A percentile compares a stretch with the other conserved stretches of the same genome.
phyloP scores from a whole-genome alignment of 2,888 invertebrate genomes.

The Mythimna loreyi region DNA sequence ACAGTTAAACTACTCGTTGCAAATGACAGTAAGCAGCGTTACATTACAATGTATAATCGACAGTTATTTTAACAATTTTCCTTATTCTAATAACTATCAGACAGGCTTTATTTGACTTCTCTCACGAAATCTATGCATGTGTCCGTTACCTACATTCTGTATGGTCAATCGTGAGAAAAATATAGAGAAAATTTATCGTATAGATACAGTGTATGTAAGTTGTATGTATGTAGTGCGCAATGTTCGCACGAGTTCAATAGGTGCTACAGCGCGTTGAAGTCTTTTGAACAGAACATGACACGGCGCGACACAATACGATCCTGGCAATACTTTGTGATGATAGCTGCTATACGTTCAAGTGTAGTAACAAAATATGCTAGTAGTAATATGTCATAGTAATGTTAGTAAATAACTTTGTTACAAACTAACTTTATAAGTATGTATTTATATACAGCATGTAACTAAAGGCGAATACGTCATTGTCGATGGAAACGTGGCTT shows the following conservation, averaged over 20 bases:
- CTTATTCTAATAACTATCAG: conserved; percentile 39
- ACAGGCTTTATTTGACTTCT: conserved; percentile 52
- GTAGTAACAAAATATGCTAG: background rate
- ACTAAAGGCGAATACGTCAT: conserved; percentile 8
- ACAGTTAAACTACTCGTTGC: background rate
- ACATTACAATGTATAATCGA: conserved; percentile 32
- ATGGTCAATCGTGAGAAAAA: conserved; percentile 67
- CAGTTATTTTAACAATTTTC: conserved; percentile 39
- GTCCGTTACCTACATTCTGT: conserved; percentile 64
- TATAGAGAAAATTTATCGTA: conserved; percentile 62
- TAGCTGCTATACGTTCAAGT: background rate
- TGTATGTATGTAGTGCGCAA: conserved; percentile 58
- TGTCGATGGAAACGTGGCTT: conserved; percentile 13
- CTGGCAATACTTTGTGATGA: conserved; percentile 26
- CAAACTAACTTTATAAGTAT: background rate
- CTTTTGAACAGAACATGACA: conserved; percentile 60
- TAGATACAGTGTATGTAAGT: conserved; percentile 48
- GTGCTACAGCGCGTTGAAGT: conserved; percentile 64
- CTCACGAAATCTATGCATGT: conserved; percentile 63
- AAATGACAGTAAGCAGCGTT: background rate
- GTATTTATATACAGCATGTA: background rate
- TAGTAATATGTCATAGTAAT: background rate
- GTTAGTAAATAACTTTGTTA: background rate
- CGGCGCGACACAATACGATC: conserved; percentile 25
- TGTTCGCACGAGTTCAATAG: conserved; percentile 65